Percentiles rank a stretch among this genome's conserved stretches.
Evolutionary conservation across 1,140 invertebrate species (phyloP).

Genomic region (Euschistus heros): DNA sequence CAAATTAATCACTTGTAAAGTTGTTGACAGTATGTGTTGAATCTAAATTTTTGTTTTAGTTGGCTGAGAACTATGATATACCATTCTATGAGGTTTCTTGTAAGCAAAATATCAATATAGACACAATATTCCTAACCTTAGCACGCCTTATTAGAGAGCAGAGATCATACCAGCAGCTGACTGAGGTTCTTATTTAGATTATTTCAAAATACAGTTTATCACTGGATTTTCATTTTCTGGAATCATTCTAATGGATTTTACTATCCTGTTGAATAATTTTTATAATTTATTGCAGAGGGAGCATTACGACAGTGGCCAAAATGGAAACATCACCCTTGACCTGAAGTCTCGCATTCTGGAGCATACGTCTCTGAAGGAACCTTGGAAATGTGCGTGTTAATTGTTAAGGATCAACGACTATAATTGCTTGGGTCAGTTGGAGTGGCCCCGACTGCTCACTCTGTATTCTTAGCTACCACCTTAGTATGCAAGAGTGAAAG

Average conservation of each 20-base stretch:
- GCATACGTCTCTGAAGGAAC: slow-evolving; percentile 17
- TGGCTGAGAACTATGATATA: slow-evolving; percentile 83
- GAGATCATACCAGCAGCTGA: slow-evolving; percentile 46
- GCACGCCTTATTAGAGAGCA: slow-evolving; percentile 71
- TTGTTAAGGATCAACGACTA: background rate
- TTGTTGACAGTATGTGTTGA: too few species aligned
- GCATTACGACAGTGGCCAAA: slow-evolving; percentile 20
- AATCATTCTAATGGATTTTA: too few species aligned
- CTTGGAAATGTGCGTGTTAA: slow-evolving; percentile 25
- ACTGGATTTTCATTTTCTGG: too few species aligned
- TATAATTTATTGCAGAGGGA: slow-evolving; percentile 11
- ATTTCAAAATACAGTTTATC: too few species aligned
- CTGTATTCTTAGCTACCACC: too few species aligned
- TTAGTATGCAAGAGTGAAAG: too few species aligned
- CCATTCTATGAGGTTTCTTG: slow-evolving; percentile 88
- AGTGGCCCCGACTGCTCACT: too few species aligned
- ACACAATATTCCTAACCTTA: slow-evolving; percentile 71
- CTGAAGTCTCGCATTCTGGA: slow-evolving; percentile 21
- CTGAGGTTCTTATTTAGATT: background rate
- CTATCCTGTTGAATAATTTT: background rate
- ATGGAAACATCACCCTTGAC: slow-evolving; percentile 19
- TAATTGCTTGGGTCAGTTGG: too few species aligned
- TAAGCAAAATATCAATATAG: slow-evolving; percentile 81
- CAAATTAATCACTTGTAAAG: too few species aligned
- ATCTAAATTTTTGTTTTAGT: slow-evolving; percentile 43